A percentile compares a stretch with the other conserved stretches of the same genome.
Conservation (phyloP, 2,888 invertebrate species). For the Subacronicta megacephala region DNA sequence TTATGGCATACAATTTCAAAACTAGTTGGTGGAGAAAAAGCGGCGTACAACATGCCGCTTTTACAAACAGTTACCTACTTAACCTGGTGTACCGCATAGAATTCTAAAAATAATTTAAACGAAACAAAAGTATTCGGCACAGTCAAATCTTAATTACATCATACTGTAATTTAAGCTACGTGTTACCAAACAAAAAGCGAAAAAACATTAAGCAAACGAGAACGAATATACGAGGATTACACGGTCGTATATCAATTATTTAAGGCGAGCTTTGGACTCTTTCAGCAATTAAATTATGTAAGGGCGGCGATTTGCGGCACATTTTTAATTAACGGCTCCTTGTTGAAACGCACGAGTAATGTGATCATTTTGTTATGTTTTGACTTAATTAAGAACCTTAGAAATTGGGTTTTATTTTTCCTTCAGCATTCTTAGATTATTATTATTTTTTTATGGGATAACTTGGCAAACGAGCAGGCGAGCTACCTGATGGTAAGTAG, state of each 20-base stretch:
- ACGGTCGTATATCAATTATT: conserved; percentile 44
- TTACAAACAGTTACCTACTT: no score
- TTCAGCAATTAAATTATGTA: conserved; percentile 47
- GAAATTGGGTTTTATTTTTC: not conserved
- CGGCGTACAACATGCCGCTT: no score
- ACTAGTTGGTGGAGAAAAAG: no score
- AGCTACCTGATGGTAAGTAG: no score
- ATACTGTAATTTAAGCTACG: conserved; percentile 6
- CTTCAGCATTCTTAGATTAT: no score
- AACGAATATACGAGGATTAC: conserved; percentile 16
- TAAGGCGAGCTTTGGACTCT: conserved; percentile 40
- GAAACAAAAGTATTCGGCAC: not conserved
- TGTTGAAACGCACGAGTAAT: conserved; percentile 12
- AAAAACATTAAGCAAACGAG: conserved; percentile 12
- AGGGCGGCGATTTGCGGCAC: conserved; percentile 25
- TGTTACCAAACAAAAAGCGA: conserved; percentile 8
- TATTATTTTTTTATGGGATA: no score
- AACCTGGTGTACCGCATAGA: no score
- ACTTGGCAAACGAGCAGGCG: no score
- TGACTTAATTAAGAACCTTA: not conserved
- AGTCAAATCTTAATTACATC: not conserved
- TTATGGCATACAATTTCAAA: no score
- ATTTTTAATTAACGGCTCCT: conserved; percentile 44
- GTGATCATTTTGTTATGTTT: conserved; percentile 19
- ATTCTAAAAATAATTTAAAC: not conserved